A percentile compares a stretch with the other conserved stretches of the same genome.
Evolutionary conservation across 2,888 invertebrate species (phyloP).

Genomic region (Caenorhabditis sinica): DNA sequence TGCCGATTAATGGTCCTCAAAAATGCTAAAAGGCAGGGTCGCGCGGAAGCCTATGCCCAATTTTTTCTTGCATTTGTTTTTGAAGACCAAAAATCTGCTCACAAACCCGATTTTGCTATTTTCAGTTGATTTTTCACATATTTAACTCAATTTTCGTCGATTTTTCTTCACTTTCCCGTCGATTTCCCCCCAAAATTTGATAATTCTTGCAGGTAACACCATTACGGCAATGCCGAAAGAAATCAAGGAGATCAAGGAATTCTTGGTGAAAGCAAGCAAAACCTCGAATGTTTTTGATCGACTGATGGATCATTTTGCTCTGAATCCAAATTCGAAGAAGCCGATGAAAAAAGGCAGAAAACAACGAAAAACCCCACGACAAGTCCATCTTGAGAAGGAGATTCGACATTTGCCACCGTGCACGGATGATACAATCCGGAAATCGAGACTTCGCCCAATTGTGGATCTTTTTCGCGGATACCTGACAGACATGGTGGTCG

Average conservation of each 20-base stretch:
- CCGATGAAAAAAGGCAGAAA: background rate
- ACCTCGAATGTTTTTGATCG: constrained; percentile 84
- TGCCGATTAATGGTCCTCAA: too few species aligned
- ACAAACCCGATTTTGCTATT: too few species aligned
- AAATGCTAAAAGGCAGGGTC: too few species aligned
- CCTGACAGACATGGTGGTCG: background rate
- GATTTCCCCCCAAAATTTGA: background rate
- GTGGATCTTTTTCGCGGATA: background rate
- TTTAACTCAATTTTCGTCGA: background rate
- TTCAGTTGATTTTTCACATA: too few species aligned
- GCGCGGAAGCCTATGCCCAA: too few species aligned
- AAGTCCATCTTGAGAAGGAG: background rate
- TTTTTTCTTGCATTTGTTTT: too few species aligned
- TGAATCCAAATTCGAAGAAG: too few species aligned
- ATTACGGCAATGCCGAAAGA: too few species aligned
- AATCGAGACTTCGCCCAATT: background rate
- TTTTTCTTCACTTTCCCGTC: too few species aligned
- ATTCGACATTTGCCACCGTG: background rate
- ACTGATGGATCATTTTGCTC: too few species aligned
- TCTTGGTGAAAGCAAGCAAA: too few species aligned
- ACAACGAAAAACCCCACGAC: background rate
- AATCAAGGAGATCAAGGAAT: constrained; percentile 99
- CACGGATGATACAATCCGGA: background rate
- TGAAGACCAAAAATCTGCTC: too few species aligned
- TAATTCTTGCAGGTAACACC: constrained; percentile 67